phyloP scores from a whole-genome alignment of 2,113 vertebrate species.

The Aspiorhynchus laticeps region DNA sequence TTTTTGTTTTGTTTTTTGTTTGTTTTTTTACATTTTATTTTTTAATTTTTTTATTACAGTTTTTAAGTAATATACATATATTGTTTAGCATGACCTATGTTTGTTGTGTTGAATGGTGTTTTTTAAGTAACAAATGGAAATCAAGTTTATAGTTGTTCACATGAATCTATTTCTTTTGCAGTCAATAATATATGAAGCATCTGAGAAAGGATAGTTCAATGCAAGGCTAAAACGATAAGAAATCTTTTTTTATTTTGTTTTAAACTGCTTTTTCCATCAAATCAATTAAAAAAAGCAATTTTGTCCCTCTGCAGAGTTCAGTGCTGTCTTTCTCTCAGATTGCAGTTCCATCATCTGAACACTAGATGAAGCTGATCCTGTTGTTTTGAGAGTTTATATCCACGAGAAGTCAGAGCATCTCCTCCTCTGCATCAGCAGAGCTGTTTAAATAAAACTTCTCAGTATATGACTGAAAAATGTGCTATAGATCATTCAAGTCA shows the following conservation, averaged over 20 bases:
- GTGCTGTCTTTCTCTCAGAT: not conserved
- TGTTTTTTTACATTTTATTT: no score
- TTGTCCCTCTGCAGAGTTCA: not conserved
- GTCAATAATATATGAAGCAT: not conserved
- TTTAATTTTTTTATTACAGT: not conserved
- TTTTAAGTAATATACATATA: not conserved
- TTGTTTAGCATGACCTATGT: not conserved
- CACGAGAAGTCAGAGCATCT: not conserved
- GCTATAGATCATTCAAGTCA: slow-evolving; percentile 14
- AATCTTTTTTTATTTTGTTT: not conserved
- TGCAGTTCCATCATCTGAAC: slow-evolving; percentile 43
- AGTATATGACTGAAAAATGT: not conserved
- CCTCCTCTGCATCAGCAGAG: not conserved
- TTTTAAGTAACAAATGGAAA: not conserved
- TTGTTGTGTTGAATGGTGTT: not conserved
- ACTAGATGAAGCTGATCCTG: slow-evolving; percentile 55
- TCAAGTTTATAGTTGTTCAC: not conserved
- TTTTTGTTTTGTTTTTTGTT: no score
- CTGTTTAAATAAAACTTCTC: slow-evolving; percentile 14
- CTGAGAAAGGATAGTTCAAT: not conserved
- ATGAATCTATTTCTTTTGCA: not conserved
- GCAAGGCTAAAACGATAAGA: not conserved
- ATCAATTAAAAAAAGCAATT: not conserved
- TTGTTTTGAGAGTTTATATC: slow-evolving; percentile 26
- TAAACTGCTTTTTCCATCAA: not conserved